Conservation (phyloP, 2,888 invertebrate species). For the Zaprionus lineosus region DNA sequence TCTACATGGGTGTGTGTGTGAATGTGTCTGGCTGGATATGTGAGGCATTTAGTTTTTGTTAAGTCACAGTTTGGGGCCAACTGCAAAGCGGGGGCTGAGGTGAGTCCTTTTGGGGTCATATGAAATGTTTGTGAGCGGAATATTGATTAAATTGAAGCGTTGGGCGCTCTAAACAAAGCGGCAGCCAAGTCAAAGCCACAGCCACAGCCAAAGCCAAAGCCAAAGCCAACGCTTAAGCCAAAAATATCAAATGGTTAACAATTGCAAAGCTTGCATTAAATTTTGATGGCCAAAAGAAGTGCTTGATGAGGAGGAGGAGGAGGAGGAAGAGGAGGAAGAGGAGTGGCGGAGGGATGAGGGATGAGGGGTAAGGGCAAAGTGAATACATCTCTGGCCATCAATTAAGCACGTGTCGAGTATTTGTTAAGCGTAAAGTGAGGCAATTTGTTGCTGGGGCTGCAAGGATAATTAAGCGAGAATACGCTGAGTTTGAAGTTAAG, state of each 20-base stretch:
- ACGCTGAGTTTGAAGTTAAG: slow-evolving; percentile 43
- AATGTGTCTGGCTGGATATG: slow-evolving; percentile 19
- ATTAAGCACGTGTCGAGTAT: slow-evolving; percentile 57
- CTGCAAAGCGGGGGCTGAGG: slow-evolving; percentile 1
- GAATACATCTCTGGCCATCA: slow-evolving; percentile 39
- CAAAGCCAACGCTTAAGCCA: neutral
- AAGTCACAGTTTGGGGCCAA: slow-evolving; percentile 52
- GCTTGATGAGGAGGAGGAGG: too few relatives aligned
- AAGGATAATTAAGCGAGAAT: slow-evolving; percentile 60
- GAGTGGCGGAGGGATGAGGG: too few relatives aligned
- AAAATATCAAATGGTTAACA: slow-evolving; percentile 38
- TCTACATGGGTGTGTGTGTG: neutral
- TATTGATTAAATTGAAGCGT: slow-evolving; percentile 67
- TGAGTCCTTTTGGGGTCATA: slow-evolving; percentile 14
- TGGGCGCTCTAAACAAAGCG: slow-evolving; percentile 36
- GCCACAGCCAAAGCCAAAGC: slow-evolving; percentile 1
- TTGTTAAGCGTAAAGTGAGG: slow-evolving; percentile 31
- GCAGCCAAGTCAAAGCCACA: slow-evolving; percentile 11
- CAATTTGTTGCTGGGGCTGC: slow-evolving; percentile 32
- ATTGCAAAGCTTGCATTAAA: slow-evolving; percentile 58
- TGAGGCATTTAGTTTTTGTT: slow-evolving; percentile 70
- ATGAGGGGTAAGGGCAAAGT: too few relatives aligned
- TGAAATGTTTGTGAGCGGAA: slow-evolving; percentile 62
- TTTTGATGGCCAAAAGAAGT: slow-evolving; percentile 62
- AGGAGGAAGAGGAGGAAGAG: too few relatives aligned